Conservation (phyloP, 2,797 vertebrate genomes). For the Echiichthys vipera region DNA sequence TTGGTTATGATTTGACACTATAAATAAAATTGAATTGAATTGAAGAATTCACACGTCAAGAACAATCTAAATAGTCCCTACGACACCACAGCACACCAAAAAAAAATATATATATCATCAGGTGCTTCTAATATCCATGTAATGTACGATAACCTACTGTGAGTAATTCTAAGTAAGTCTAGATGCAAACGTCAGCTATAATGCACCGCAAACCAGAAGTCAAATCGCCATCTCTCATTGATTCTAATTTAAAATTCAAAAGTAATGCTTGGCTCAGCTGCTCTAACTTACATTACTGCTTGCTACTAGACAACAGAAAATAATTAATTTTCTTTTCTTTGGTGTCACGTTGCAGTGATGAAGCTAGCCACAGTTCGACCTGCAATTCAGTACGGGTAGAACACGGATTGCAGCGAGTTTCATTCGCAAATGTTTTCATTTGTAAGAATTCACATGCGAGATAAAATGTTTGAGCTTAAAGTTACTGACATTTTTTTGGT, state of each 20-base stretch:
- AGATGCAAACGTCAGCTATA: not conserved
- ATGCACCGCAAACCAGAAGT: constrained; percentile 5
- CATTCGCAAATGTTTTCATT: not conserved
- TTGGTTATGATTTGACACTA: no score
- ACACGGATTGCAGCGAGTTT: not conserved
- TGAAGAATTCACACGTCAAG: not conserved
- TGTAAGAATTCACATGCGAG: not conserved
- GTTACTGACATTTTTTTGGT: not conserved
- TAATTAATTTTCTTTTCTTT: constrained; percentile 8
- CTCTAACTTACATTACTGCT: not conserved
- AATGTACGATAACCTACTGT: not conserved
- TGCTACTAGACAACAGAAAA: not conserved
- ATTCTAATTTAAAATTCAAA: constrained; percentile 35
- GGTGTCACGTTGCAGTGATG: not conserved
- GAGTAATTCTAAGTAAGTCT: constrained; percentile 1
- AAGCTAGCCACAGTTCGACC: not conserved
- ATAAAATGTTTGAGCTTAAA: not conserved
- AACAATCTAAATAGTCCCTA: not conserved
- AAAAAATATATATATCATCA: not conserved
- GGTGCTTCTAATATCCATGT: not conserved
- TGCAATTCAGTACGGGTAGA: not conserved
- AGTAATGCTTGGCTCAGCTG: not conserved
- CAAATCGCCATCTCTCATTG: not conserved
- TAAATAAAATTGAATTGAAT: no score
- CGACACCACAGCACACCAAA: not conserved